Conservation (phyloP, 1,140 invertebrate species). For the Drosophila repleta region DNA sequence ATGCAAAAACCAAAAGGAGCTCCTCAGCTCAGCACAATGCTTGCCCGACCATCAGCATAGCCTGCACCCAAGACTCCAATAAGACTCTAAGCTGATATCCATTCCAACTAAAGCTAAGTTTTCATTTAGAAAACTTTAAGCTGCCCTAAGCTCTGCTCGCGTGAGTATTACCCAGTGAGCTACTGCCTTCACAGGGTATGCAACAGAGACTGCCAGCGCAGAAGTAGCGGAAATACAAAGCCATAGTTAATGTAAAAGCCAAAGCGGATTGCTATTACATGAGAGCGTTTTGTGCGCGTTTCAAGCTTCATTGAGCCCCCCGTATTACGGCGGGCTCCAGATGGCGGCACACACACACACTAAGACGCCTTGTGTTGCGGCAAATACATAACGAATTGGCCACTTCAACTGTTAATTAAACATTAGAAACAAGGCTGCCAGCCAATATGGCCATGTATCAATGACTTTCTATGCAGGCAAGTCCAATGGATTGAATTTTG, state of each 20-base stretch:
- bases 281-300: slow-evolving; percentile 57
- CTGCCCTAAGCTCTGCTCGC: no score
- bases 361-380: slow-evolving; percentile 13
- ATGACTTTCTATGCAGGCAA: no score
- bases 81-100: background rate
- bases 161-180: no score
- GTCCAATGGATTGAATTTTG: no score
- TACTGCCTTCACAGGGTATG: slow-evolving; percentile 11
- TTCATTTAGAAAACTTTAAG: background rate
- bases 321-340: background rate
- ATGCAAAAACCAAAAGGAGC: slow-evolving; percentile 17
- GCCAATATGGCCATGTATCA: no score
- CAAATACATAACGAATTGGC: slow-evolving; percentile 4
- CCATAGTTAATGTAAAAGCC: slow-evolving; percentile 57
- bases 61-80: background rate
- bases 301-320: slow-evolving; percentile 59
- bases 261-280: slow-evolving; percentile 74
- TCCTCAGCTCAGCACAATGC: background rate
- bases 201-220: background rate
- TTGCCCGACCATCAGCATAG: background rate
- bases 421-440: background rate
- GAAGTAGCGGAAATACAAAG: slow-evolving; percentile 25
- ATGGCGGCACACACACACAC: background rate
- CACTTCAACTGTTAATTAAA: background rate
- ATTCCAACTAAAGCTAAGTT: no score